Base-by-base conservation (phyloP, 2,888 invertebrate species). In the Oxystoma pomonae region DNA sequence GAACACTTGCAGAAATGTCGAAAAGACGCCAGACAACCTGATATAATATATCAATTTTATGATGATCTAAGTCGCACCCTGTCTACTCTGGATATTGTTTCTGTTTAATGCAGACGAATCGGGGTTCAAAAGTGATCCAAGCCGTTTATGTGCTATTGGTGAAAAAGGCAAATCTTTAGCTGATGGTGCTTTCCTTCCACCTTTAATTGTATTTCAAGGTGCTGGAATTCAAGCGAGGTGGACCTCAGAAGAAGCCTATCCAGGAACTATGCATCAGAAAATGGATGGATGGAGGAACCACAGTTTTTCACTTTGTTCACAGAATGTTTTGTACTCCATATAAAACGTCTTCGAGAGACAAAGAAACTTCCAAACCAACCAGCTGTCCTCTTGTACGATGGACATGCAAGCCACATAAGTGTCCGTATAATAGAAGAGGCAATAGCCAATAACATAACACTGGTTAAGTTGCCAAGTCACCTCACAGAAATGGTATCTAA, bases 251-350 rank as follows among this genome's bases (percentile, higher is more conserved):
- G 60, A 65, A 1, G 64, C 70, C 9, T 70, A 64, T 66, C 71
- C 71, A 51, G 69, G 71, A 19, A 72, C 72, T n/a, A n/a, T n/a
- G n/a, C n/a, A n/a, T 70, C 72, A 19, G 61, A 56, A 20, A 73
- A 73, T 65, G 71, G 71, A 19, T 73, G 72, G 71, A 73, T 73
- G 71, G 70, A 73, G 62, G 70, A 68, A 59, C 62, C 70, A 20
- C 67, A 70, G 56, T 70, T 71, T 66, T 69, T 61, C 61, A 50
- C 65, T 16, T 68, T 67, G 69, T 65, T 68, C 21, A 53, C 12
- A 20, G 58, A 18, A 21, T n/a, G 7, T 20, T 68, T 68, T 60
- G 59, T 68, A 50, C 58, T 22, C 16, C 64, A 64, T 62, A 63
- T 67, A 1, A 53, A 64, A 22, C 59, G n/a, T 49, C 56, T 17